phyloP scores from a whole-genome alignment of 2,888 invertebrate species.

The Augiades crinisus region DNA sequence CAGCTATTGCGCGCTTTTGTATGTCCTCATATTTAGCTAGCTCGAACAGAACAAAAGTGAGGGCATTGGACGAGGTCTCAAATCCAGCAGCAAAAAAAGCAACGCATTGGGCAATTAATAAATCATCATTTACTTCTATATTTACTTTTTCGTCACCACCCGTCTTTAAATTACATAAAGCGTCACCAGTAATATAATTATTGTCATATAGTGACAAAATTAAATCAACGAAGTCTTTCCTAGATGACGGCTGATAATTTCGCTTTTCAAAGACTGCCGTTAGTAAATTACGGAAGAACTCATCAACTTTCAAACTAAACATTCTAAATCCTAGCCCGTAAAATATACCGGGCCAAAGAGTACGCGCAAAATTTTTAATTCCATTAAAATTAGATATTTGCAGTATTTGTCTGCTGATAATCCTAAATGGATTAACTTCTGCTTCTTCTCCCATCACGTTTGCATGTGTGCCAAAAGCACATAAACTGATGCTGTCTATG shows the following conservation, averaged over 20 bases:
- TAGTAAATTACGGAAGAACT: constrained; percentile 45
- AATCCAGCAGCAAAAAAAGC: constrained; percentile 63
- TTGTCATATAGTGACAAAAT: constrained; percentile 46
- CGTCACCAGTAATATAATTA: constrained; percentile 46
- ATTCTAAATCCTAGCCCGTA: constrained; percentile 45
- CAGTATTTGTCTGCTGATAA: constrained; percentile 45
- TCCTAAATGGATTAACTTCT: constrained; percentile 43
- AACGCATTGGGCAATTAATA: constrained; percentile 75
- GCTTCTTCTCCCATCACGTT: constrained; percentile 42
- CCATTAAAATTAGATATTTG: constrained; percentile 39
- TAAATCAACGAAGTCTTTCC: constrained; percentile 57
- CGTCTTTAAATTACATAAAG: constrained; percentile 37
- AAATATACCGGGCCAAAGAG: constrained; percentile 56
- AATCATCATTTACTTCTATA: constrained; percentile 50
- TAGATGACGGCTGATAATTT: constrained; percentile 39
- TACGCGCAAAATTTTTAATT: constrained; percentile 38
- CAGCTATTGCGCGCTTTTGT: constrained; percentile 39
- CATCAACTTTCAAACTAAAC: constrained; percentile 40
- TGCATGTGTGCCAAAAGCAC: constrained; percentile 56
- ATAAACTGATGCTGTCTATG: constrained; percentile 54
- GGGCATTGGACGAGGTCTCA: constrained; percentile 47
- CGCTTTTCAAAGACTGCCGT: constrained; percentile 45
- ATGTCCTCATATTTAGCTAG: constrained; percentile 42
- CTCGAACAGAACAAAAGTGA: constrained; percentile 44
- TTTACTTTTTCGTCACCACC: not conserved